Evolutionary conservation across 1,140 invertebrate species (phyloP), one percentile per base, ranked within the genome.

Genomic region (Hyphantria cunea): DNA sequence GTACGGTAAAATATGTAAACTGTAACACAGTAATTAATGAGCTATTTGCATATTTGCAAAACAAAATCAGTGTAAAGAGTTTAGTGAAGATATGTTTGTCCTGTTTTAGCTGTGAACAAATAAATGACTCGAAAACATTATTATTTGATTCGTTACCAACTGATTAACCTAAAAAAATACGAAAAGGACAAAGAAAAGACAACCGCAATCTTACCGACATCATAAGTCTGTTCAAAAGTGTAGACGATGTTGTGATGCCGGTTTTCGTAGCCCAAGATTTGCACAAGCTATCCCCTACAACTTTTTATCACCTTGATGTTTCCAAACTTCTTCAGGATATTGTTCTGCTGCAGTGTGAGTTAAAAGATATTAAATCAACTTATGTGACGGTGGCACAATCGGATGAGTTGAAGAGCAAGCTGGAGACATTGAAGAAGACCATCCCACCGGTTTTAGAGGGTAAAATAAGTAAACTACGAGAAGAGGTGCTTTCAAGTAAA

Each of bases 301-400:
- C 54, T 0, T 66, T 70, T 39, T 59, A 70, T 31, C 69, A 65
- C 37, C 14, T 72, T 7, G 69, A 72, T 50, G 50, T 59, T 2
- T 61, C 64, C 6, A 66, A 70, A 13, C 39, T 70, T 3, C 15
- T 66, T 3, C 66, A 70, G 47, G 60, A 66, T 48, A 10, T 70
- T 15, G 13, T 48, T n/a, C 4, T 63, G 12, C 17, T 70, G 13
- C 63, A 59, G 12, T 8, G 6, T 8, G 66, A 68, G 42, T 50
- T 64, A 12, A 31, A 60, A 33, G 51, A 34, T 25, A 56, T 64
- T 9, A 68, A 68, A 37, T 25, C 44, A 5, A 33, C 54, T 1
- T 64, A 64, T 51, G 50, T 17, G 4, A 60, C 61, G 17, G 9
- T 49, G 45, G 49, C 64, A 10, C 55, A 68, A 11, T 39, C 64